Percentiles rank a stretch among this genome's conserved stretches.
These are phyloP conservation scores for Hyposoter dolosus DNA, from an alignment of 2,888 invertebrate genomes.

Conservation along the genomic window DNA sequence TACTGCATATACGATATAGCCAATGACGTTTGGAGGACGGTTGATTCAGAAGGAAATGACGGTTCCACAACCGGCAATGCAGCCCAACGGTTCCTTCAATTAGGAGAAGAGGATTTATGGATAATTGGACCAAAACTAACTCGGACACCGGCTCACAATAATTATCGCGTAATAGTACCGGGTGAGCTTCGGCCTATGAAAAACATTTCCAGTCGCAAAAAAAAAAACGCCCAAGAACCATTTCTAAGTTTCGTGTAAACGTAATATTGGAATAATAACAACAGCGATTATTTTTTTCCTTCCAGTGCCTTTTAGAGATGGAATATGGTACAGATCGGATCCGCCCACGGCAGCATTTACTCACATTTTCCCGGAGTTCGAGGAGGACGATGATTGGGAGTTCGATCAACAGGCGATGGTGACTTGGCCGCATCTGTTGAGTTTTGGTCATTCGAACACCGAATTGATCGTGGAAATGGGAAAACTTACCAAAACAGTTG, in stretches of 20 bases:
- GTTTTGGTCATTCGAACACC: conserved; percentile 57
- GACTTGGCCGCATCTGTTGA: conserved; percentile 65
- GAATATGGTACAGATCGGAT: background rate
- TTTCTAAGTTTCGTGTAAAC: background rate
- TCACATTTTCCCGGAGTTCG: background rate
- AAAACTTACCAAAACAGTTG: conserved; percentile 39
- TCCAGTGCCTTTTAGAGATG: background rate
- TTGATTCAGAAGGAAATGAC: background rate
- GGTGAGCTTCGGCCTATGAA: background rate
- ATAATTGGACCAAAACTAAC: background rate
- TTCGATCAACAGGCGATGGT: conserved; percentile 64
- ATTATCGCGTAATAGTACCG: background rate
- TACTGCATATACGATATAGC: conserved; percentile 73
- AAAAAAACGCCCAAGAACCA: background rate
- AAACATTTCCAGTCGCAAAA: too few relatives aligned
- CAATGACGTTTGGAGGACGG: conserved; percentile 71
- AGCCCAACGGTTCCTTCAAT: too few relatives aligned
- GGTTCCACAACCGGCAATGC: too few relatives aligned
- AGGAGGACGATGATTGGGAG: conserved; percentile 15
- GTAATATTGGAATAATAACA: background rate
- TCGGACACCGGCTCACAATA: background rate
- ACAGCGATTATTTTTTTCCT: background rate
- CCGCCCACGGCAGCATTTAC: background rate
- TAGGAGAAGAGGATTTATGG: background rate
- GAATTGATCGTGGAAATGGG: conserved; percentile 66